Percentiles rank a stretch among this genome's conserved stretches.
phyloP scores from a whole-genome alignment of 2,888 invertebrate genomes.

The Lycia hirtaria region DNA sequence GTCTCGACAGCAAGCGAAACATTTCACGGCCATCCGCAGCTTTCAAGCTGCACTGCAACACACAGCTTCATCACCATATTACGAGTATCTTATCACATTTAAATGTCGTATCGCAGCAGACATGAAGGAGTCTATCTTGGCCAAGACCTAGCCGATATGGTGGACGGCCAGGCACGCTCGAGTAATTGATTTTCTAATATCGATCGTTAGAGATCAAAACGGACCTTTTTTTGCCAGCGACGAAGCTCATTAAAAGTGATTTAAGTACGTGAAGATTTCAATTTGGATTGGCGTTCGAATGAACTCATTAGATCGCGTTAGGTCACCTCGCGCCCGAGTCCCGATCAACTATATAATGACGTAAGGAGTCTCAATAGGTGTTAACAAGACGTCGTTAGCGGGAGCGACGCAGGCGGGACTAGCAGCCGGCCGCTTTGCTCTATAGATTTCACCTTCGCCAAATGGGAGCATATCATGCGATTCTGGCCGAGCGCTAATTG shows the following conservation, averaged over 20 bases:
- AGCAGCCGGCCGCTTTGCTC: conserved; percentile 54
- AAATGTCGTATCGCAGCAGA: conserved; percentile 30
- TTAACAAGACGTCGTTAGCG: conserved; percentile 71
- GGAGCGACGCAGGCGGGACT: conserved; percentile 44
- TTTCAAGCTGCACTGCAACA: conserved; percentile 38
- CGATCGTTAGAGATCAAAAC: conserved; percentile 57
- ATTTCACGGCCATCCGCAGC: conserved; percentile 46
- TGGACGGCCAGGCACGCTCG: conserved; percentile 52
- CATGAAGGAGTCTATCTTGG: conserved; percentile 32
- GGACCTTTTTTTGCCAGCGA: conserved; percentile 56
- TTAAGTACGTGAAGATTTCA: conserved; percentile 58
- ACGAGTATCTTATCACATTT: conserved; percentile 21
- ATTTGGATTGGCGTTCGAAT: conserved; percentile 63
- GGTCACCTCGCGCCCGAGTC: conserved; percentile 44
- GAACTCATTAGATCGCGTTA: conserved; percentile 68
- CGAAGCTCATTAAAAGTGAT: conserved; percentile 64
- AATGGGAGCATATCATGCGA: conserved; percentile 61
- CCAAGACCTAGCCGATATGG: conserved; percentile 40
- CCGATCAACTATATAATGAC: conserved; percentile 65
- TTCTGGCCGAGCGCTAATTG: conserved; percentile 55
- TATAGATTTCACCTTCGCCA: conserved; percentile 68
- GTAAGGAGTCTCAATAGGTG: conserved; percentile 69
- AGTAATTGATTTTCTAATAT: conserved; percentile 64
- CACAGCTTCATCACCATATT: background rate
- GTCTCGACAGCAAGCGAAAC: conserved; percentile 54